A percentile compares a stretch with the other conserved stretches of the same genome.
Conservation (phyloP, 2,888 invertebrate genomes). For the Athalia cordata region DNA sequence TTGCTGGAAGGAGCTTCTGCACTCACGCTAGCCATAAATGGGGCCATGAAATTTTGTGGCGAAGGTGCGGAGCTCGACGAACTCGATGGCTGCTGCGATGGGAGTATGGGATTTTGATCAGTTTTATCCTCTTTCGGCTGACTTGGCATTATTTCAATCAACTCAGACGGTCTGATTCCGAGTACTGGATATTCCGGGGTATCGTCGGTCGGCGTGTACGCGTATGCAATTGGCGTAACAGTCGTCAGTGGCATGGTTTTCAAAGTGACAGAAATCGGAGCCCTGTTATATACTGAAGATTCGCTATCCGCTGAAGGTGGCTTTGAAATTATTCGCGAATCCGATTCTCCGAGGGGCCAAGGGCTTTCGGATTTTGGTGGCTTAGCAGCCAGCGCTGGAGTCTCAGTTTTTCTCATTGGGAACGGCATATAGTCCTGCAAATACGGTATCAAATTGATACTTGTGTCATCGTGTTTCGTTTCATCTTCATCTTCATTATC, state of each 20-base stretch:
- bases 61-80: slow-evolving; percentile 71
- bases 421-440: slow-evolving; percentile 74
- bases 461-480: slow-evolving; percentile 59
- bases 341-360: slow-evolving; percentile 72
- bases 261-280: slow-evolving; percentile 65
- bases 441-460: slow-evolving; percentile 73
- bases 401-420: slow-evolving; percentile 65
- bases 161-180: slow-evolving; percentile 55
- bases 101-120: slow-evolving; percentile 62
- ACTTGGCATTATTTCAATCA: slow-evolving; percentile 20
- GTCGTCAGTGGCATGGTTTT: slow-evolving; percentile 72
- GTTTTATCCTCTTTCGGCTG: slow-evolving; percentile 48
- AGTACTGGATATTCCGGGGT: slow-evolving; percentile 63
- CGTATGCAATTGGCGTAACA: slow-evolving; percentile 80
- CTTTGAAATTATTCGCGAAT: slow-evolving; percentile 71
- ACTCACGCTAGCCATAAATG: slow-evolving; percentile 81
- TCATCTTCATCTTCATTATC: slow-evolving; percentile 53
- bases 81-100: slow-evolving; percentile 69
- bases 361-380: slow-evolving; percentile 64
- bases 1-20: slow-evolving; percentile 76
- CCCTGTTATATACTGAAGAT: slow-evolving; percentile 18
- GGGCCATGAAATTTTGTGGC: slow-evolving; percentile 80
- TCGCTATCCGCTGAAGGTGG: not conserved
- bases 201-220: slow-evolving; percentile 79
- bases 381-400: slow-evolving; percentile 64